Conservation (phyloP, 2,113 vertebrate species). For the Ibidorhyncha struthersii region DNA sequence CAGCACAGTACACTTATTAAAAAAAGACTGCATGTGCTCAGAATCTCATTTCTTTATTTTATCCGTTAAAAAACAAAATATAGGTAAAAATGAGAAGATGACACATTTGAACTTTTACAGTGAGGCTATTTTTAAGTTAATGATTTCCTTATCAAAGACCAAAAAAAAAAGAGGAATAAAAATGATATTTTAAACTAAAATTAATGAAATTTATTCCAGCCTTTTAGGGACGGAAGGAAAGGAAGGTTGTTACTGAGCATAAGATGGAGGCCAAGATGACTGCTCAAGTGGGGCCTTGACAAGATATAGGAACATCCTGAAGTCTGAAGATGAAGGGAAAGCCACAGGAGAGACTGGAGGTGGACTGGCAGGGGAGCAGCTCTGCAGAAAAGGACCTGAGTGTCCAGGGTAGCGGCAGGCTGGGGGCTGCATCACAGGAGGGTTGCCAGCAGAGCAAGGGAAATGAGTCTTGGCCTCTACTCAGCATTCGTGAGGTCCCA, state of each 20-base stretch:
- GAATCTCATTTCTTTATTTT: slow-evolving; percentile 25
- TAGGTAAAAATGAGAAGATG: not conserved
- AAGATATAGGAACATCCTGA: not conserved
- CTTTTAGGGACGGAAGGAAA: not conserved
- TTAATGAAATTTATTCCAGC: not conserved
- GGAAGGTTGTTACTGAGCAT: not conserved
- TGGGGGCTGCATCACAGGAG: not conserved
- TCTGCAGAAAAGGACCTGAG: not conserved
- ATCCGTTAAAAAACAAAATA: not conserved
- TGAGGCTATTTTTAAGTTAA: not conserved
- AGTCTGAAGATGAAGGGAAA: not conserved
- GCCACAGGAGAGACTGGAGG: not conserved
- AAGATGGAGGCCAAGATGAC: not conserved
- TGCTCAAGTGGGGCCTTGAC: not conserved
- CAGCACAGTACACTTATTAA: not conserved
- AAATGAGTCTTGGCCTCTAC: not conserved
- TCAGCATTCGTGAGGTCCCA: not conserved
- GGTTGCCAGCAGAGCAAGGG: not conserved
- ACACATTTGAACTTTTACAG: not conserved
- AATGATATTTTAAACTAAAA: not conserved
- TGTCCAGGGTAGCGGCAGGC: not conserved
- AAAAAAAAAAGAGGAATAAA: not conserved
- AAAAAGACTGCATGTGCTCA: not conserved
- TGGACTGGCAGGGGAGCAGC: not conserved
- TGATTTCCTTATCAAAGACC: not conserved